Evolutionary conservation across 1,140 invertebrate genomes (phyloP).

Genomic region (Drosophila carrolli): DNA sequence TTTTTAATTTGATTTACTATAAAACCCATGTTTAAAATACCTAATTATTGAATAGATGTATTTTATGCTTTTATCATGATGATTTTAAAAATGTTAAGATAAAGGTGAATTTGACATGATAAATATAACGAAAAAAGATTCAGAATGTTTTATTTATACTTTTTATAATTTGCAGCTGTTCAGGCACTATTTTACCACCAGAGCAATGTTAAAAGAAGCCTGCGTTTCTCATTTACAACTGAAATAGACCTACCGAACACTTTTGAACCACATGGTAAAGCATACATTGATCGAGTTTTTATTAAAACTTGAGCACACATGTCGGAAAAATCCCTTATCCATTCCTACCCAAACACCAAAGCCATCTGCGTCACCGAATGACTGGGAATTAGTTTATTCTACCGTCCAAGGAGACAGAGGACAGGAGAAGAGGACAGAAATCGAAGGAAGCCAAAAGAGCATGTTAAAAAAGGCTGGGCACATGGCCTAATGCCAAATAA

Average conservation of each 20-base stretch:
- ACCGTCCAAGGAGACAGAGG: conserved; percentile 2
- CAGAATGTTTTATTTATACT: too few species aligned
- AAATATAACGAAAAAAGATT: too few species aligned
- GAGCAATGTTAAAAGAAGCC: not conserved
- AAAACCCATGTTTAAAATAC: not conserved
- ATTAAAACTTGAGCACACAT: conserved; percentile 41
- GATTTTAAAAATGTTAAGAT: too few species aligned
- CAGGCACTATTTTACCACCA: not conserved
- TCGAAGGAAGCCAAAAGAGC: conserved; percentile 44
- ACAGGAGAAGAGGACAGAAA: conserved; percentile 15
- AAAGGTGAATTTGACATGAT: too few species aligned
- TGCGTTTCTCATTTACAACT: not conserved
- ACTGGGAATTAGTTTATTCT: conserved; percentile 59
- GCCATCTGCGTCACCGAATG: conserved; percentile 38
- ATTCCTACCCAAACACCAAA: not conserved
- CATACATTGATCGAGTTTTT: conserved; percentile 43
- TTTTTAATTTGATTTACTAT: not conserved
- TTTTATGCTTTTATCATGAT: too few species aligned
- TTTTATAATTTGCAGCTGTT: not conserved
- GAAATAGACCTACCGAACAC: conserved; percentile 16
- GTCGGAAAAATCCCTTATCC: not conserved
- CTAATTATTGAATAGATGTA: not conserved
- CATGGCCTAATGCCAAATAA: conserved; percentile 74
- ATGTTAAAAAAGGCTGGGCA: conserved; percentile 48
- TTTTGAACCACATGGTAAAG: conserved; percentile 13